These are phyloP conservation scores for Ophioderma brevispina DNA, from an alignment of 35 echinoderm and acorn worm species.

Conservation along the genomic window DNA sequence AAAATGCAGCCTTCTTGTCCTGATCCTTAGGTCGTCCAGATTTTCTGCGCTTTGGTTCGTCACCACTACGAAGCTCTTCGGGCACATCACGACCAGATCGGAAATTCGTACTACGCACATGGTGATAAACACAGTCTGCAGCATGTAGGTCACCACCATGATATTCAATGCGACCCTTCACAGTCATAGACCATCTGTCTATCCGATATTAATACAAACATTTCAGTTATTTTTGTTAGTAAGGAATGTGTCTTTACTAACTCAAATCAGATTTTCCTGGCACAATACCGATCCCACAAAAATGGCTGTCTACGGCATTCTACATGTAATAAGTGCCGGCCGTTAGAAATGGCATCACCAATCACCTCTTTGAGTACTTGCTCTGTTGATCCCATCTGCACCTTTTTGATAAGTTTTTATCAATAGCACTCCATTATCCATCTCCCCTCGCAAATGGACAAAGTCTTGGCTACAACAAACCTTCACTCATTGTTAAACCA, in stretches of 20 bases:
- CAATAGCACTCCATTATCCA: neutral
- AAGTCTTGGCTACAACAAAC: neutral
- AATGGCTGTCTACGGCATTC: conserved; percentile 45
- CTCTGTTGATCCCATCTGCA: conserved; percentile 62
- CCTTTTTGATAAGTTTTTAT: conserved; percentile 44
- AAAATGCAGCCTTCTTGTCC: conserved; percentile 64
- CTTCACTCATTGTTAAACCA: conserved; percentile 15
- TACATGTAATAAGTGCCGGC: conserved; percentile 44
- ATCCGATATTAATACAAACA: conserved; percentile 38
- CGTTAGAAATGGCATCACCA: conserved; percentile 44
- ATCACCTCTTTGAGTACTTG: conserved; percentile 57
- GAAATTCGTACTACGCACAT: conserved; percentile 50
- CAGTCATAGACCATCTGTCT: conserved; percentile 54
- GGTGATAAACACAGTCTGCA: conserved; percentile 57
- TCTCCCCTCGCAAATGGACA: conserved; percentile 11
- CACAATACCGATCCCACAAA: conserved; percentile 48
- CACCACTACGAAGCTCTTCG: conserved; percentile 20
- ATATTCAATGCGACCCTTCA: conserved; percentile 63
- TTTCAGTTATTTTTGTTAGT: conserved; percentile 22
- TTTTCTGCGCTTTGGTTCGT: conserved; percentile 43
- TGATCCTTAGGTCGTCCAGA: conserved; percentile 59
- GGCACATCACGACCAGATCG: conserved; percentile 28
- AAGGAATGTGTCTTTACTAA: conserved; percentile 49
- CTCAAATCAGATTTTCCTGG: conserved; percentile 31
- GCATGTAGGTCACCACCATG: conserved; percentile 56